Evolutionary conservation across 2,888 invertebrate species (phyloP).

Genomic region (Ceraclea dissimilis): DNA sequence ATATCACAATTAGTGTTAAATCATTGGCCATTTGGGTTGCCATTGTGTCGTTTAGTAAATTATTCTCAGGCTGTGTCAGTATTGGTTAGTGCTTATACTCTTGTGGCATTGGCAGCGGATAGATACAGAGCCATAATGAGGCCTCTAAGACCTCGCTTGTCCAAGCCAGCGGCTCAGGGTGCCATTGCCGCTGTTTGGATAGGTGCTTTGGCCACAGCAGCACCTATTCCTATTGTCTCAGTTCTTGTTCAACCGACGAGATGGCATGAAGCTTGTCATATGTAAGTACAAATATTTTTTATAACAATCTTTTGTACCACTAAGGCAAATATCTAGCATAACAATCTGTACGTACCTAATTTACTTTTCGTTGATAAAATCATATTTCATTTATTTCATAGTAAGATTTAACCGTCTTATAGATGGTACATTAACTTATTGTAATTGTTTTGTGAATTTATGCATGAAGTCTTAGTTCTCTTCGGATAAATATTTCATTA

Average conservation of each 20-base stretch:
- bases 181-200: conserved; percentile 68
- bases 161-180: conserved; percentile 59
- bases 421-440: too few species aligned
- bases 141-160: conserved; percentile 74
- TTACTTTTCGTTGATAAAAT: too few species aligned
- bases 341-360: too few species aligned
- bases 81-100: conserved; percentile 79
- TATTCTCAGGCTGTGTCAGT: conserved; percentile 77
- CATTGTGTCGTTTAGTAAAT: conserved; percentile 76
- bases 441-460: too few species aligned
- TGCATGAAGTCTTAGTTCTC: too few species aligned
- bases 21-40: conserved; percentile 82
- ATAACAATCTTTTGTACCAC: too few species aligned
- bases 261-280: conserved; percentile 57
- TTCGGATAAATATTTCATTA: too few species aligned
- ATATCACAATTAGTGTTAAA: conserved; percentile 70
- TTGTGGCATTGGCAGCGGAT: conserved; percentile 86
- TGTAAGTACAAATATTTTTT: conserved; percentile 37
- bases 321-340: too few species aligned
- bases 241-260: conserved; percentile 53
- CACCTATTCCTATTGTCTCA: conserved; percentile 76
- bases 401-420: too few species aligned
- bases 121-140: conserved; percentile 86
- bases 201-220: conserved; percentile 68
- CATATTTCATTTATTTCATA: too few species aligned